Evolutionary conservation across 2,888 invertebrate species (phyloP).

Genomic region (Leptura quadrifasciata): DNA sequence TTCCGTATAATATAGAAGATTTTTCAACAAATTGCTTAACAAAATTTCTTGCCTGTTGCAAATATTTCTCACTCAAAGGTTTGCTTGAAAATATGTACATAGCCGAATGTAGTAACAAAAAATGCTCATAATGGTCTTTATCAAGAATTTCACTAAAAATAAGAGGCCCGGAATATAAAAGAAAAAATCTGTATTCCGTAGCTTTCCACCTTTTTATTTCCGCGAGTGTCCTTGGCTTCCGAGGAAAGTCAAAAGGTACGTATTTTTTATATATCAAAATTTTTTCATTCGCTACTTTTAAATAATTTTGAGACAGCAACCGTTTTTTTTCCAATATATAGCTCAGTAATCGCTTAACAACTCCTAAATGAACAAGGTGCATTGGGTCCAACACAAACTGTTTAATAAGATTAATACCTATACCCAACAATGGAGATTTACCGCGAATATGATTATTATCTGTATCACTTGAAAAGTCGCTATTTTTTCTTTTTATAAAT

Average conservation of each 20-base stretch:
- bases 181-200: neutral
- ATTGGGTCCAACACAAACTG: neutral
- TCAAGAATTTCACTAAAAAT: neutral
- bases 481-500: constrained; percentile 1
- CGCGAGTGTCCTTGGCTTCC: neutral
- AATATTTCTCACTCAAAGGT: no score
- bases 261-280: neutral
- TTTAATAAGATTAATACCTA: no score
- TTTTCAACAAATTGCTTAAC: no score
- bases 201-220: constrained; percentile 9
- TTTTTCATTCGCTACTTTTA: neutral
- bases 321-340: constrained; percentile 4
- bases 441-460: neutral
- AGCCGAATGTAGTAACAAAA: neutral
- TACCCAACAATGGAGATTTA: no score
- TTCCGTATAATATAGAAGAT: no score
- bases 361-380: neutral
- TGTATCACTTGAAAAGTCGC: constrained; percentile 8
- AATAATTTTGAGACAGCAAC: neutral
- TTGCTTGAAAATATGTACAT: no score
- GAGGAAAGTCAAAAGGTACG: constrained; percentile 4
- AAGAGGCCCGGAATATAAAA: neutral
- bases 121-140: neutral
- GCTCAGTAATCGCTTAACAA: neutral
- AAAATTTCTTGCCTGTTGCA: no score